Base-by-base conservation (phyloP, 2,113 vertebrate species). In the Motacilla tschutschensis region DNA sequence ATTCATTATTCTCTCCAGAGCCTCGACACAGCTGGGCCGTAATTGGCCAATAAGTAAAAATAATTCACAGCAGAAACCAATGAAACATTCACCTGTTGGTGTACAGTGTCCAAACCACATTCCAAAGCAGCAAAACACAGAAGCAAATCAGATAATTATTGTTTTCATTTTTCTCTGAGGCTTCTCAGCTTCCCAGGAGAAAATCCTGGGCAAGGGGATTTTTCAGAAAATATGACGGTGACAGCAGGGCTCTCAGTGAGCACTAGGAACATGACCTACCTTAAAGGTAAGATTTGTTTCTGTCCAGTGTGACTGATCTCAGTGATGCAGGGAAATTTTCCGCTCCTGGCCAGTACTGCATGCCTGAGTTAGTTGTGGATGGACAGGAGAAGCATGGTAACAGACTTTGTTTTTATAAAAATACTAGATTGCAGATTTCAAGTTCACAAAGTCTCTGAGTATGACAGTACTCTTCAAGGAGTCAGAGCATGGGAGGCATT, bases 261-360 rank as follows among this genome's bases (percentile, higher is more conserved):
- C 31, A 29, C 51, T 43, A 66, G 20, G 24, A 46, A 24, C 1
- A 5, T 38, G 55, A 73, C 5, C 1, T 33, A 3, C 16, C 21
- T 40, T 51, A 79, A 79, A 77, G 48, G 25, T 11, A 55, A 15
- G 60, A 58, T 22, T 28, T 66, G 47, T 16, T 35, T 71, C 41
- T 80, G 53, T 60, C 46, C 58, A 35, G 41, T 0, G 3, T 7
- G 26, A 41, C 41, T 38, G 17, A 60, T 38, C 19, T 74, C 58
- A 85, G 50, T 9, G 25, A 53, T 21, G 29, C 8, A 35, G 58
- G 74, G 36, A 51, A 51, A 63, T 57, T 55, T 63, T 79, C 59
- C 82, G 9, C 16, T 41, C 2, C 38, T 17, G 47, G 50, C 35
- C 43, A 33, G 21, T 40, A 58, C 46, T 0, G 0, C n/a, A 8